Percentiles rank a stretch among this genome's conserved stretches.
phyloP scores from a whole-genome alignment of 2,797 vertebrate genomes.

The Acanthornis magna region DNA sequence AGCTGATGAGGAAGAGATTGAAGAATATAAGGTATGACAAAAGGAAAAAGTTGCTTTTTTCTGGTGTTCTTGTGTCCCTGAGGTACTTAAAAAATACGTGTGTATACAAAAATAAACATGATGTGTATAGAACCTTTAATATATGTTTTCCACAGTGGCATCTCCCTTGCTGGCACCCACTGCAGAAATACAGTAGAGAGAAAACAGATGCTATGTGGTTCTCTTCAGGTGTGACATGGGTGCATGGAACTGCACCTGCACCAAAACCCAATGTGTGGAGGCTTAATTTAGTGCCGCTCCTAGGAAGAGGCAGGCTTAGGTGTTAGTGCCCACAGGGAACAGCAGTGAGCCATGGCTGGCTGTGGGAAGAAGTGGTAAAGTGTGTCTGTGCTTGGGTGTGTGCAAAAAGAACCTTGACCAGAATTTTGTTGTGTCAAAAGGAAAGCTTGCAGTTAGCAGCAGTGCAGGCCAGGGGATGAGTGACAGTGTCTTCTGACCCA shows the following conservation, averaged over 20 bases:
- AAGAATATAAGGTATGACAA: conserved; percentile 87
- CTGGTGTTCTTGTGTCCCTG: background rate
- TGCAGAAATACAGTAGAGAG: background rate
- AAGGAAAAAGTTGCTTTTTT: background rate
- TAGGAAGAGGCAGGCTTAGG: background rate
- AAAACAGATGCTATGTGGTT: rapidly evolving
- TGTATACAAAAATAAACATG: background rate
- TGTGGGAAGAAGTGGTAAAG: background rate
- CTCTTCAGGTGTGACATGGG: too few relatives aligned
- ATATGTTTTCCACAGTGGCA: background rate
- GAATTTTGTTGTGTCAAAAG: background rate
- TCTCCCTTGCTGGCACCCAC: background rate
- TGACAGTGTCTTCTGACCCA: background rate
- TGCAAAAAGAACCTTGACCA: background rate
- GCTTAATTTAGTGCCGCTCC: background rate
- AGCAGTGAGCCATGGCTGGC: background rate
- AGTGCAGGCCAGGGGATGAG: background rate
- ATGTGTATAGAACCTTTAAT: background rate
- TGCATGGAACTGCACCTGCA: rapidly evolving
- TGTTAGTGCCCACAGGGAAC: background rate
- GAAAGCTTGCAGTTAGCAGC: background rate
- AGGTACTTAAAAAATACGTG: rapidly evolving
- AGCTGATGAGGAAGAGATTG: conserved; percentile 89
- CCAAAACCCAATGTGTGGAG: background rate
- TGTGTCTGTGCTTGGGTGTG: background rate